These are phyloP conservation scores for Agriopis marginaria DNA, from an alignment of 2,888 invertebrate genomes.

Conservation along the genomic window DNA sequence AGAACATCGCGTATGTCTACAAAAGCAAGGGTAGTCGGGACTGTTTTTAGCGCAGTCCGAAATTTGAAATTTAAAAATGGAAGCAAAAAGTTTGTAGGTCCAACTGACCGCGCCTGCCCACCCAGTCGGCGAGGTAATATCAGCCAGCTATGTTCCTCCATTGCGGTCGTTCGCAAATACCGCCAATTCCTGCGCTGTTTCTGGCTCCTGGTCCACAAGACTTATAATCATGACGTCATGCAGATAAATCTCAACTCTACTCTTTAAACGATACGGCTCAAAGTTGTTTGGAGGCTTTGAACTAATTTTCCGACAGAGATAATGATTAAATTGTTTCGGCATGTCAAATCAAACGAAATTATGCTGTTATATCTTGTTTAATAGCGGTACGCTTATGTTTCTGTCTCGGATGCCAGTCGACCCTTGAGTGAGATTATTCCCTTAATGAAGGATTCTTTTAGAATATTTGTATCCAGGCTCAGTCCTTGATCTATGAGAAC, in stretches of 20 bases:
- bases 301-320: conserved; percentile 78
- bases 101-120: conserved; percentile 79
- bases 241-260: conserved; percentile 58
- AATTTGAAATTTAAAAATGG: conserved; percentile 72
- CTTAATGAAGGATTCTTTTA: conserved; percentile 59
- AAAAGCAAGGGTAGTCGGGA: conserved; percentile 44
- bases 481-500: conserved; percentile 39
- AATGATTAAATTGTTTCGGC: conserved; percentile 86
- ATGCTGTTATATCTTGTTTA: conserved; percentile 86
- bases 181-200: conserved; percentile 81
- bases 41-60: conserved; percentile 65
- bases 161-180: conserved; percentile 82
- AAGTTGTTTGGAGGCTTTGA: conserved; percentile 42
- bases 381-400: conserved; percentile 76
- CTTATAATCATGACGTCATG: conserved; percentile 57
- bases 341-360: conserved; percentile 86
- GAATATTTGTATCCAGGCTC: conserved; percentile 48
- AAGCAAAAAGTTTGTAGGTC: conserved; percentile 72
- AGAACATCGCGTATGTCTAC: conserved; percentile 1
- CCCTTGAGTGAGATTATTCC: conserved; percentile 73
- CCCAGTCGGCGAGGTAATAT: conserved; percentile 73
- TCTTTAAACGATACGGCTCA: conserved; percentile 47
- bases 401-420: conserved; percentile 71
- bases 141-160: conserved; percentile 72
- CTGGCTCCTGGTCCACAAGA: conserved; percentile 64